Conservation (phyloP, 2,888 invertebrate genomes). For the Caenorhabditis afra region DNA sequence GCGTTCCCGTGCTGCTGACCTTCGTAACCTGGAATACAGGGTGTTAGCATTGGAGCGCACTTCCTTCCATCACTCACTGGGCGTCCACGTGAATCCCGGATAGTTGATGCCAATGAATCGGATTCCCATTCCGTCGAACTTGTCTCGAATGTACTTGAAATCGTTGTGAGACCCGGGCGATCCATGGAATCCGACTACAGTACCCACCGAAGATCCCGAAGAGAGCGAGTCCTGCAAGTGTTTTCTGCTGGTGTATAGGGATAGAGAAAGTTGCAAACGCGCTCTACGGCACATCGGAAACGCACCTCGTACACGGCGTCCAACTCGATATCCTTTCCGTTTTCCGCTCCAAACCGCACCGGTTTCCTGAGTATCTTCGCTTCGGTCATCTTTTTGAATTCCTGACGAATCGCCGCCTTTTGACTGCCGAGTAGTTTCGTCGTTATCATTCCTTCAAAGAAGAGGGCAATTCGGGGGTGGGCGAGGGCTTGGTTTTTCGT, state of each 20-base stretch:
- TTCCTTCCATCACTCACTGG: constrained; percentile 21
- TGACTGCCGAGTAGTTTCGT: constrained; percentile 14
- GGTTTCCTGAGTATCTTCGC: constrained; percentile 33
- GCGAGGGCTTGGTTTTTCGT: not conserved
- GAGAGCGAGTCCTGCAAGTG: constrained; percentile 67
- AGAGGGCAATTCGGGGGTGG: constrained; percentile 4
- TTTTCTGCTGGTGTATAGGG: too few relatives aligned
- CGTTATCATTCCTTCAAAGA: constrained; percentile 32
- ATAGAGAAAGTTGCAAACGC: not conserved
- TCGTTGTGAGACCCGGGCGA: constrained; percentile 72
- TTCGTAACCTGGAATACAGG: constrained; percentile 9
- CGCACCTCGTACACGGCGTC: constrained; percentile 54
- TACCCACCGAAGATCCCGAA: constrained; percentile 61
- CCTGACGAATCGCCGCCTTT: not conserved
- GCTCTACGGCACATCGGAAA: not conserved
- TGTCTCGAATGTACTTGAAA: constrained; percentile 68
- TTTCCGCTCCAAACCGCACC: constrained; percentile 30
- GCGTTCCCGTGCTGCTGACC: constrained; percentile 54
- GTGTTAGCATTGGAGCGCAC: not conserved
- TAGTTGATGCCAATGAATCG: constrained; percentile 71
- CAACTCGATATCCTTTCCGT: constrained; percentile 23
- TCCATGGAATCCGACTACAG: constrained; percentile 68
- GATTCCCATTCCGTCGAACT: constrained; percentile 55
- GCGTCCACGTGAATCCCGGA: constrained; percentile 61
- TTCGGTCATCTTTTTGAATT: constrained; percentile 22